A percentile compares a stretch with the other conserved stretches of the same genome.
Conservation (phyloP, 2,888 invertebrate genomes). For the Philaethria dido region DNA sequence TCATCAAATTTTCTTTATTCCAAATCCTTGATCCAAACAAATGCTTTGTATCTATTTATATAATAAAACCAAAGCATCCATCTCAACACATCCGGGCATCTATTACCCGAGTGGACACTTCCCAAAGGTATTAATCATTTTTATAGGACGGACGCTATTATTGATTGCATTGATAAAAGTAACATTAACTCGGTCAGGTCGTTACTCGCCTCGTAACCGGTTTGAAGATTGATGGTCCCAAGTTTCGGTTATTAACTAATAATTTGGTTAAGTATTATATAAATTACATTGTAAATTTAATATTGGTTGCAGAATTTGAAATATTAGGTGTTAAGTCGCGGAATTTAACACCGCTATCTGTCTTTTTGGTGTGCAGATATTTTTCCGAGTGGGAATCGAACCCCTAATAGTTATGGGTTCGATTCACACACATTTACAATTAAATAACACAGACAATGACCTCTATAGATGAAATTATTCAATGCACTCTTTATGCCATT, state of each 20-base stretch:
- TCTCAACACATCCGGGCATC: conserved; percentile 52
- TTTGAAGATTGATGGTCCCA: conserved; percentile 37
- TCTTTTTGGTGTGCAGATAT: too few species aligned
- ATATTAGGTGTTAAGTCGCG: too few species aligned
- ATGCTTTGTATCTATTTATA: conserved; percentile 15
- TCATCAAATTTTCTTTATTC: neutral
- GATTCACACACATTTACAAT: too few species aligned
- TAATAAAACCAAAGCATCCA: conserved; percentile 38
- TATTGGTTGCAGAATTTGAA: too few species aligned
- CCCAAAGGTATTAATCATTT: conserved; percentile 68
- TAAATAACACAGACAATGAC: too few species aligned
- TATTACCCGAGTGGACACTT: conserved; percentile 64
- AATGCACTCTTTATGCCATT: too few species aligned
- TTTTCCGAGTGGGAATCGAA: too few species aligned
- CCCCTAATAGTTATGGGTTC: too few species aligned
- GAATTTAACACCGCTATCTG: too few species aligned
- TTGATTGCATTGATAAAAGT: conserved; percentile 68
- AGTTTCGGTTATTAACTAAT: conserved; percentile 25
- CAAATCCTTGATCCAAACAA: neutral
- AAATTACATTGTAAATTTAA: neutral
- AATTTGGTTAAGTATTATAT: conserved; percentile 2
- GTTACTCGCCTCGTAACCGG: conserved; percentile 39
- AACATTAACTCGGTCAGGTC: conserved; percentile 59
- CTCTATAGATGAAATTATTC: too few species aligned
- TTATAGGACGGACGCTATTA: conserved; percentile 68